These are phyloP conservation scores for Drosophila infuscata DNA, from an alignment of 2,888 invertebrate genomes.

Conservation along the genomic window DNA sequence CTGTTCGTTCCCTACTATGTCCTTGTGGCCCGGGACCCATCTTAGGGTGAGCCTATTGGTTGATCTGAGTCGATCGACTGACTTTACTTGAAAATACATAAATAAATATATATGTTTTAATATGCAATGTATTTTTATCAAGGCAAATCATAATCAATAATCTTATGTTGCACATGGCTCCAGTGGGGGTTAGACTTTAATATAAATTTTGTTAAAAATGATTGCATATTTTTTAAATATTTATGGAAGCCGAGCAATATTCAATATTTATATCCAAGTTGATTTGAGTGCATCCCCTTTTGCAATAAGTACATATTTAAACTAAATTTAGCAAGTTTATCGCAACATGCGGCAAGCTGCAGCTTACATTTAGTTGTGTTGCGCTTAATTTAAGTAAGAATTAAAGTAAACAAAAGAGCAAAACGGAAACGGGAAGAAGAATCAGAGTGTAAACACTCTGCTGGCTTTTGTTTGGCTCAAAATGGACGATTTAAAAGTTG, in stretches of 20 bases:
- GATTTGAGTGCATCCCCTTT: not conserved
- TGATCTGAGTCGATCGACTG: no score
- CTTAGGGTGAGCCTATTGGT: no score
- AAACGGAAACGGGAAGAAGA: not conserved
- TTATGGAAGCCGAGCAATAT: no score
- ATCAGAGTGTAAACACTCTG: not conserved
- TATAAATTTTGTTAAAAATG: no score
- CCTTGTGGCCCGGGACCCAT: no score
- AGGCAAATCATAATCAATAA: not conserved
- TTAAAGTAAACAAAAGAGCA: constrained; percentile 15
- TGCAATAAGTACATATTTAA: constrained; percentile 12
- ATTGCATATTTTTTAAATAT: no score
- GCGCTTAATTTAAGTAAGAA: constrained; percentile 15
- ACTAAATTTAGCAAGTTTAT: constrained; percentile 8
- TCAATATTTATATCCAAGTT: not conserved
- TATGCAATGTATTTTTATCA: not conserved
- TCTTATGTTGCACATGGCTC: not conserved
- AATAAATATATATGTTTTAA: not conserved
- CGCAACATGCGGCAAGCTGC: constrained; percentile 11
- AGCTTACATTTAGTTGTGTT: constrained; percentile 26
- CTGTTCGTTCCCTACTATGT: no score
- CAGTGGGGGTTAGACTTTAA: not conserved
- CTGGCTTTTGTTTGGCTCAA: constrained; percentile 11
- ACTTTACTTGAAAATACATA: no score
- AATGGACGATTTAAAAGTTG: constrained; percentile 1